phyloP scores from a whole-genome alignment of 2,113 vertebrate genomes.

The Pedetes capensis region DNA sequence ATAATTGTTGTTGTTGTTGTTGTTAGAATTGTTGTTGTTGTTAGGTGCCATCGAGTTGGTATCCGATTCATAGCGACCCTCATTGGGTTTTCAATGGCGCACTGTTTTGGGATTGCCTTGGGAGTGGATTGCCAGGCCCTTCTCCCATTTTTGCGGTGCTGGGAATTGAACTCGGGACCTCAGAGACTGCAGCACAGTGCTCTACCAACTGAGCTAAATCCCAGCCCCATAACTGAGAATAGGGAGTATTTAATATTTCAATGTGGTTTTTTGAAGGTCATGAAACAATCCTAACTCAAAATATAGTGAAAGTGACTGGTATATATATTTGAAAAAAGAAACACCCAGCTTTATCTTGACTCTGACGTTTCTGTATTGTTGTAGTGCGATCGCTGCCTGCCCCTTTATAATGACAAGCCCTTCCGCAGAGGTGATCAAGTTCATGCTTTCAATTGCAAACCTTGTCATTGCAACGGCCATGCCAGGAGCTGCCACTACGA shows the following conservation, averaged over 20 bases:
- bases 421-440: conserved; percentile 89
- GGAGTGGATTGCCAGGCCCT: too few species aligned
- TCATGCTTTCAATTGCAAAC: conserved; percentile 89
- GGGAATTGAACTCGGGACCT: too few species aligned
- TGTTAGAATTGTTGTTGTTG: too few species aligned
- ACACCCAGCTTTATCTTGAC: fast-evolving
- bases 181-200: too few species aligned
- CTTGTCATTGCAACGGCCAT: conserved; percentile 90
- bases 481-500: conserved; percentile 91
- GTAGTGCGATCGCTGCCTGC: conserved; percentile 90
- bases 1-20: too few species aligned
- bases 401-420: conserved; percentile 93
- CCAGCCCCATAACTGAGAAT: too few species aligned
- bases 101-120: too few species aligned
- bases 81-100: too few species aligned
- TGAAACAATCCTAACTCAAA: background rate
- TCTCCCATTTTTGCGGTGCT: too few species aligned
- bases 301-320: background rate
- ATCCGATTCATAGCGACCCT: too few species aligned
- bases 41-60: too few species aligned
- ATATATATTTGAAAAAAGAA: background rate
- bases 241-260: background rate
- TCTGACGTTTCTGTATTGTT: background rate
- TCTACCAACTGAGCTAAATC: too few species aligned
- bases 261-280: background rate